Evolutionary conservation across 2,113 vertebrate species (phyloP).

Genomic region (Gasterosteus aculeatus): DNA sequence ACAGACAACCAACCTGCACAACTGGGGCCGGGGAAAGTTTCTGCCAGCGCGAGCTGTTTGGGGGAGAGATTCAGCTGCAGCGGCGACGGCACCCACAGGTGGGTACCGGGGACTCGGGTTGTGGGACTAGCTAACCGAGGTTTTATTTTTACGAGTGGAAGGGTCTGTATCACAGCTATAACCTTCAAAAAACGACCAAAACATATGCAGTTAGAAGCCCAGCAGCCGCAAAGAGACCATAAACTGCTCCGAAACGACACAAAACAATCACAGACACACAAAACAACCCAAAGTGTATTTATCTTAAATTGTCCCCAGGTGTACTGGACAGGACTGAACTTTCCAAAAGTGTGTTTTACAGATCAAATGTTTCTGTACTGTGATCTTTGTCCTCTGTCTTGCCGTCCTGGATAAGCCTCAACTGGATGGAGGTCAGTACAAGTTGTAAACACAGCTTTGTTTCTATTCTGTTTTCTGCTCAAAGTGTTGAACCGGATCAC

Average conservation of each 20-base stretch:
- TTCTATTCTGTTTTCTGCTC: neutral
- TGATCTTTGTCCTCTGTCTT: neutral
- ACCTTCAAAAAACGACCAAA: neutral
- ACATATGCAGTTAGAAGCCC: neutral
- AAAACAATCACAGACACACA: neutral
- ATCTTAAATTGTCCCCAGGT: neutral
- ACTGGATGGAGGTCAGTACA: too few species aligned
- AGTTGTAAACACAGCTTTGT: neutral
- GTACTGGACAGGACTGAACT: neutral
- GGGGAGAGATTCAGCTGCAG: conserved; percentile 2
- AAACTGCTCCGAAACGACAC: neutral
- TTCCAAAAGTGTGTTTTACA: neutral
- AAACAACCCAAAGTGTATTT: neutral
- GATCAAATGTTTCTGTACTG: neutral
- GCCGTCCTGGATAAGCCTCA: neutral
- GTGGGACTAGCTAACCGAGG: neutral
- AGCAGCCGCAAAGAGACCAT: neutral
- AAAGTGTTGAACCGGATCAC: neutral
- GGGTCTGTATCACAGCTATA: neutral
- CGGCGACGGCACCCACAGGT: neutral
- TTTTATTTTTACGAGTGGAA: neutral
- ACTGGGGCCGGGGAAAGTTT: conserved; percentile 5
- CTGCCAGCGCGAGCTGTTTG: conserved; percentile 4
- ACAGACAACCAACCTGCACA: conserved; percentile 17
- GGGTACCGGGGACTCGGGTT: neutral